phyloP scores from a whole-genome alignment of 35 echinoderm and acorn worm species.

The Hemicentrotus pulcherrimus region DNA sequence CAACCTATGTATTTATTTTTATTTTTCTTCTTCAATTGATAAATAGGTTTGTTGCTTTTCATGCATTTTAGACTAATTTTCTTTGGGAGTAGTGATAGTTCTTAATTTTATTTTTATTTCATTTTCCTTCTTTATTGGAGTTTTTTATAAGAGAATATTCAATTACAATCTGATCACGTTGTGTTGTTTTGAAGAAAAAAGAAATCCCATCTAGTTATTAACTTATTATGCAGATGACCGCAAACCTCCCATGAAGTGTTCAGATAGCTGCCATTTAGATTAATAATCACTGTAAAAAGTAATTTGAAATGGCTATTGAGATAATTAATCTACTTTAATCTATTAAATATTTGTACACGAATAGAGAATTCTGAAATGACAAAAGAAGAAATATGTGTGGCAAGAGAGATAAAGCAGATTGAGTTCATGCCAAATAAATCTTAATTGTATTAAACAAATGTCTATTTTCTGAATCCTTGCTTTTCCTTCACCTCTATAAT shows the following conservation, averaged over 20 bases:
- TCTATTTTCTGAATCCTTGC: not conserved
- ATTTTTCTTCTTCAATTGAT: not conserved
- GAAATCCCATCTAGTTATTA: not conserved
- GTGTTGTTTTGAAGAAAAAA: not conserved
- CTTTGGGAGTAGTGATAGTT: not conserved
- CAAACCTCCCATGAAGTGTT: not conserved
- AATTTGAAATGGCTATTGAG: not conserved
- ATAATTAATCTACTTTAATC: not conserved
- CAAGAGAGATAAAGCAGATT: not conserved
- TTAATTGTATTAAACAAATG: conserved; percentile 2
- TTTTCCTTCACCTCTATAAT: too few relatives aligned
- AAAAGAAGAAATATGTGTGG: not conserved
- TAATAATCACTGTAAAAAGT: not conserved
- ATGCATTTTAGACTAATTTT: not conserved
- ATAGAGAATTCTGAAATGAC: not conserved
- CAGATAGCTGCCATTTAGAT: not conserved
- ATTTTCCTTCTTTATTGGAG: not conserved
- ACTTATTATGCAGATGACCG: not conserved
- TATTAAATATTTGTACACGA: not conserved
- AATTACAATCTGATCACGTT: not conserved
- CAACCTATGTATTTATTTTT: not conserved
- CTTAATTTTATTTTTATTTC: not conserved
- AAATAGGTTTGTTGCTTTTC: not conserved
- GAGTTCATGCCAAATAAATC: not conserved
- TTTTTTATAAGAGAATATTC: not conserved